These are phyloP conservation scores for Calyptomena viridis DNA, from an alignment of 2,113 vertebrate genomes.

Conservation along the genomic window DNA sequence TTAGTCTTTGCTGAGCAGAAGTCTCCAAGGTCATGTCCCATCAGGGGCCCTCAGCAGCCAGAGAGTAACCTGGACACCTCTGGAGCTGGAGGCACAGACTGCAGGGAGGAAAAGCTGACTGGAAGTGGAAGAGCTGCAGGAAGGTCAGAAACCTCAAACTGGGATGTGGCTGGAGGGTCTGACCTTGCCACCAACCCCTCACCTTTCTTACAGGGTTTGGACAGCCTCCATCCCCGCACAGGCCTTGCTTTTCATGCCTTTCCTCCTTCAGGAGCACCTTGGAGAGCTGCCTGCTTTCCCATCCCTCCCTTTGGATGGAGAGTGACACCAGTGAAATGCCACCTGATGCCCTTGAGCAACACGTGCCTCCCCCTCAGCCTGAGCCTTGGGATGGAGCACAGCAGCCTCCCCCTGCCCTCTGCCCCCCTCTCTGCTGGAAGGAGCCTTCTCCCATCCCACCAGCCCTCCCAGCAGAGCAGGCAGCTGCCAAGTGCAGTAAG, in stretches of 20 bases:
- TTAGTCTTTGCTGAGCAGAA: neutral
- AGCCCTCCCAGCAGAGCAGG: neutral
- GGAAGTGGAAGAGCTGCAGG: neutral
- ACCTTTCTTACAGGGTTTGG: neutral
- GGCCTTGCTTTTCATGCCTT: accelerated
- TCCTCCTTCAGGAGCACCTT: neutral
- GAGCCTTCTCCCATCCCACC: neutral
- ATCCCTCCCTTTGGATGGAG: neutral
- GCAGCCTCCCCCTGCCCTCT: neutral
- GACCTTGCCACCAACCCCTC: neutral
- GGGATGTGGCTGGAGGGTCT: neutral
- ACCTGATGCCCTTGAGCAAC: neutral
- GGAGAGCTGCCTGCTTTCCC: neutral
- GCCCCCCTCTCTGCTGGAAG: neutral
- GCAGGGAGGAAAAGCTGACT: neutral
- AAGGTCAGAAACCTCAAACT: neutral
- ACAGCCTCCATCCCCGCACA: neutral
- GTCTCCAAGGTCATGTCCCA: neutral
- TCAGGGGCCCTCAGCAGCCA: neutral
- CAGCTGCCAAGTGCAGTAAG: conserved; percentile 21
- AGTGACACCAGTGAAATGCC: neutral
- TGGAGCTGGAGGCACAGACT: neutral
- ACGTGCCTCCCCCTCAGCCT: neutral
- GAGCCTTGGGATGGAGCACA: neutral
- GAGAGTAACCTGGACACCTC: neutral